Conservation (phyloP, 2,888 invertebrate genomes). For the Teleogryllus oceanicus region DNA sequence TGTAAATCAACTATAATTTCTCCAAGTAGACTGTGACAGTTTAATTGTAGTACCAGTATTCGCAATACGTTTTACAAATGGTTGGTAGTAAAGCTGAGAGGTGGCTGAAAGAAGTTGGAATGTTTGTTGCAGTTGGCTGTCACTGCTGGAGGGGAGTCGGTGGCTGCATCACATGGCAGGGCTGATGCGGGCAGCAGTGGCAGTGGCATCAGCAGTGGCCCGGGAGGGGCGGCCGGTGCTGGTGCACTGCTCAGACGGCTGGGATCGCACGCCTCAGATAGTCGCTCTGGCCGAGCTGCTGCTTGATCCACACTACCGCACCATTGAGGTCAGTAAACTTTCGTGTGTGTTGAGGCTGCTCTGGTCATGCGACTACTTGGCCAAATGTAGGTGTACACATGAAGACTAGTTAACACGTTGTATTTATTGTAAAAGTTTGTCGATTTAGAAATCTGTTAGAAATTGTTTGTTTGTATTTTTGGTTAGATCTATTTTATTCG, state of each 20-base stretch:
- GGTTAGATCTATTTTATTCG: constrained; percentile 11
- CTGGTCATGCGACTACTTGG: no score
- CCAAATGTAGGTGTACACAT: no score
- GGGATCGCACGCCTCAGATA: constrained; percentile 98
- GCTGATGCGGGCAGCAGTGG: constrained; percentile 74
- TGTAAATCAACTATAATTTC: no score
- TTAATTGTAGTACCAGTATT: no score
- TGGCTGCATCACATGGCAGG: constrained; percentile 91
- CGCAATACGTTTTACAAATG: no score
- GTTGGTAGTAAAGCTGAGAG: background rate
- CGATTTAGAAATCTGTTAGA: no score
- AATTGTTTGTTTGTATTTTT: constrained; percentile 21
- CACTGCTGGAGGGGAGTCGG: constrained; percentile 79
- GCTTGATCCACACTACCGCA: constrained; percentile 91
- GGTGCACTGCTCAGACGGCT: constrained; percentile 97
- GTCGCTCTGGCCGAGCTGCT: constrained; percentile 88
- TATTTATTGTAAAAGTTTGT: no score
- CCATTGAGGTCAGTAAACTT: constrained; percentile 68
- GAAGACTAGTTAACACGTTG: no score
- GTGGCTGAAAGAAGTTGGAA: background rate
- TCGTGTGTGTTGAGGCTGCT: background rate
- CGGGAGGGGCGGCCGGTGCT: constrained; percentile 82
- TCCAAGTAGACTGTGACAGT: no score
- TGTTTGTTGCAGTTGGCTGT: constrained; percentile 70
- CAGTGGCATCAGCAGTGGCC: constrained; percentile 76